These are phyloP conservation scores for Nomada flava DNA, from an alignment of 2,888 invertebrate genomes.

Conservation along the genomic window DNA sequence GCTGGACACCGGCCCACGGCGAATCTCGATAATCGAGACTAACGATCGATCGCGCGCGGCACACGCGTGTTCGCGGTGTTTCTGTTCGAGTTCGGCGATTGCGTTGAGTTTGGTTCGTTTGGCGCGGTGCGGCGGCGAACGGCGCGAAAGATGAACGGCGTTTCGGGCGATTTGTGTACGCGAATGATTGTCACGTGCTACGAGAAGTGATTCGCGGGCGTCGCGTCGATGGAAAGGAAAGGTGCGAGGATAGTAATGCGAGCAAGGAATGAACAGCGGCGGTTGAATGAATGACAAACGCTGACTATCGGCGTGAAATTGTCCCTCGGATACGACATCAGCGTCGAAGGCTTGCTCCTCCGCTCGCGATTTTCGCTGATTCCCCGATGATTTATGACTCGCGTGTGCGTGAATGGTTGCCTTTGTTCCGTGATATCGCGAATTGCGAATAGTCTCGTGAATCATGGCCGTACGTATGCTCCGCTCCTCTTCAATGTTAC, in stretches of 20 bases:
- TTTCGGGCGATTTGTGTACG: too few relatives aligned
- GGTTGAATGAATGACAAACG: conserved; percentile 28
- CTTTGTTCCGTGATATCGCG: conserved; percentile 63
- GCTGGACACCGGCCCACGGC: not conserved
- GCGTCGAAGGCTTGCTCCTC: conserved; percentile 7
- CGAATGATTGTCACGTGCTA: not conserved
- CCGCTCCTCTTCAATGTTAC: conserved; percentile 54
- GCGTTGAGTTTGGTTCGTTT: not conserved
- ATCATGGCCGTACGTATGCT: conserved; percentile 62
- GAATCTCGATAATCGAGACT: conserved; percentile 19
- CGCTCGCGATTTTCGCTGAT: conserved; percentile 20
- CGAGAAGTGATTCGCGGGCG: not conserved
- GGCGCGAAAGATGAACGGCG: not conserved
- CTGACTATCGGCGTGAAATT: conserved; percentile 24
- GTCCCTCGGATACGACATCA: conserved; percentile 16
- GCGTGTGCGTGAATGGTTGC: conserved; percentile 64
- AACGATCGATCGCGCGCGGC: conserved; percentile 12
- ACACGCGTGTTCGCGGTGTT: conserved; percentile 1
- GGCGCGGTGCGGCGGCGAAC: not conserved
- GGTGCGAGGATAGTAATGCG: conserved; percentile 27
- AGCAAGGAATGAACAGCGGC: conserved; percentile 7
- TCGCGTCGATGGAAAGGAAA: conserved; percentile 21
- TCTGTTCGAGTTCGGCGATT: not conserved
- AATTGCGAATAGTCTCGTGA: conserved; percentile 60
- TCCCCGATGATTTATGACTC: conserved; percentile 24